Percentiles rank a stretch among this genome's conserved stretches.
These are phyloP conservation scores for Seriola quinqueradiata DNA, from an alignment of 2,113 vertebrate species.

Conservation along the genomic window DNA sequence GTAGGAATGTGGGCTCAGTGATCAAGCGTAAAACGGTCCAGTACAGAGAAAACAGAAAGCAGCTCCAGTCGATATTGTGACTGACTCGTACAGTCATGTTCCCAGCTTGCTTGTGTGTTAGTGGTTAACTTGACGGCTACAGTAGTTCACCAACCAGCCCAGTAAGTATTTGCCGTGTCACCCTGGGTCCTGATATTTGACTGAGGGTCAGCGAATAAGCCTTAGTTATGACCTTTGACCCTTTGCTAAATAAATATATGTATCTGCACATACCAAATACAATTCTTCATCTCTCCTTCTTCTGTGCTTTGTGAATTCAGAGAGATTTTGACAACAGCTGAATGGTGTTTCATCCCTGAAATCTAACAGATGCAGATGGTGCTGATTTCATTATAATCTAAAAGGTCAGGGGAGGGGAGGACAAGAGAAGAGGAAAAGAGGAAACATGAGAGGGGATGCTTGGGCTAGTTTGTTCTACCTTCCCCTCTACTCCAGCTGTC, in stretches of 20 bases:
- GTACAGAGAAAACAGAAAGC: too few relatives aligned
- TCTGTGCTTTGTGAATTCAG: background rate
- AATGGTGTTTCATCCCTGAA: background rate
- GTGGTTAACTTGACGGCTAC: background rate
- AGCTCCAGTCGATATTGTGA: too few relatives aligned
- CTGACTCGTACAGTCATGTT: too few relatives aligned
- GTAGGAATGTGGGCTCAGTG: background rate
- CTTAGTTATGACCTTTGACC: background rate
- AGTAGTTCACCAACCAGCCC: background rate
- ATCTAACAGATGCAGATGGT: background rate
- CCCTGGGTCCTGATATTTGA: too few relatives aligned
- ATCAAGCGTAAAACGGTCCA: background rate
- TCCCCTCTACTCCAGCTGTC: conserved; percentile 52
- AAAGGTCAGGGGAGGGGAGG: conserved; percentile 33
- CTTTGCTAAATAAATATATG: background rate
- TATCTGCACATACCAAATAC: background rate
- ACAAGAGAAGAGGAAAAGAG: background rate
- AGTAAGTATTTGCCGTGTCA: background rate
- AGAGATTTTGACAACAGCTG: background rate
- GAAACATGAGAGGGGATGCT: conserved; percentile 30
- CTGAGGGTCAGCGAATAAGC: too few relatives aligned
- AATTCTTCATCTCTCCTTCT: background rate
- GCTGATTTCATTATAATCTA: conserved; percentile 29
- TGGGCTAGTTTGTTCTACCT: conserved; percentile 48
- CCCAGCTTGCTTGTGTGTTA: background rate